These are phyloP conservation scores for Unio delphinus DNA, from an alignment of 2,888 invertebrate species.

Conservation along the genomic window DNA sequence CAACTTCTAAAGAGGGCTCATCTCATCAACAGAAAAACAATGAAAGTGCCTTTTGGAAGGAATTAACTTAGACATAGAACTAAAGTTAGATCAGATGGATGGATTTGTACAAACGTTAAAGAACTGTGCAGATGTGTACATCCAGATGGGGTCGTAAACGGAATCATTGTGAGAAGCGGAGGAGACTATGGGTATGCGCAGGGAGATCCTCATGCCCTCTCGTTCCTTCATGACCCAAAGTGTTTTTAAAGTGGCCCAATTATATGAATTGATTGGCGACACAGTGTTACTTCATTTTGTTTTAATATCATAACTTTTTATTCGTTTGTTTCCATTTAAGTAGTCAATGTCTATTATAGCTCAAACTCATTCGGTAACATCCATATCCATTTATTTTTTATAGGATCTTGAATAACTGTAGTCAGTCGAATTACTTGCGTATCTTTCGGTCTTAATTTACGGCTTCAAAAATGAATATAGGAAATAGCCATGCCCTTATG, in stretches of 20 bases:
- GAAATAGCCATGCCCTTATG: too few relatives aligned
- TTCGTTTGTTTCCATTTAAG: too few relatives aligned
- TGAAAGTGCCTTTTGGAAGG: slow-evolving; percentile 8
- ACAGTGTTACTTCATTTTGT: background rate
- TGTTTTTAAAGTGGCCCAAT: slow-evolving; percentile 24
- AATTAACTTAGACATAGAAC: slow-evolving; percentile 17
- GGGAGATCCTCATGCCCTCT: slow-evolving; percentile 24
- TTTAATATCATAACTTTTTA: too few relatives aligned
- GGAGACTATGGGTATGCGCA: slow-evolving; percentile 11
- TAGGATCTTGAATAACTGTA: too few relatives aligned
- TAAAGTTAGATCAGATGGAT: slow-evolving; percentile 28
- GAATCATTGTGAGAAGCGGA: slow-evolving; percentile 22
- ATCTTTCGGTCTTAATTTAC: too few relatives aligned
- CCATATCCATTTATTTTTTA: too few relatives aligned
- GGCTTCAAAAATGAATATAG: too few relatives aligned
- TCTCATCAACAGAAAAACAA: background rate
- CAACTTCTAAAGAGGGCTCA: too few relatives aligned
- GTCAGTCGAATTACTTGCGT: too few relatives aligned
- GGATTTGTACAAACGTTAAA: slow-evolving; percentile 16
- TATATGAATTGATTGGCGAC: slow-evolving; percentile 24
- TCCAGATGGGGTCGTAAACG: slow-evolving; percentile 17
- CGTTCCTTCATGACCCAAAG: slow-evolving; percentile 27
- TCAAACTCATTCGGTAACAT: too few relatives aligned
- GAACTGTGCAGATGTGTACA: slow-evolving; percentile 23
- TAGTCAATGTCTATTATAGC: too few relatives aligned